phyloP scores from a whole-genome alignment of 2,888 invertebrate genomes.

The Hedya salicella region DNA sequence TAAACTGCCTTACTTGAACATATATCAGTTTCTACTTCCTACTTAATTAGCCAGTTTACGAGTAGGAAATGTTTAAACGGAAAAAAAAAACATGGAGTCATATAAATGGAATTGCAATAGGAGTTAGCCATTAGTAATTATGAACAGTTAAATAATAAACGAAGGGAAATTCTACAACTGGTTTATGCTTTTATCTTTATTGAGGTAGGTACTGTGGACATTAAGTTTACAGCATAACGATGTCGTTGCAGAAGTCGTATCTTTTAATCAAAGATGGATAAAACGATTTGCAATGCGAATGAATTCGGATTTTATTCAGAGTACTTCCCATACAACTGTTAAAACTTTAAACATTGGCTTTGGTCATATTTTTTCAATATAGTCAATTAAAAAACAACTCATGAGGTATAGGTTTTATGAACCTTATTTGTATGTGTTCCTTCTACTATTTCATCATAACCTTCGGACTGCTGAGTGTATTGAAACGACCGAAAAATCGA shows the following conservation, averaged over 20 bases:
- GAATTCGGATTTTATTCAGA: too few species aligned
- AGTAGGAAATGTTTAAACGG: neutral
- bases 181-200: constrained; percentile 29
- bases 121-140: constrained; percentile 19
- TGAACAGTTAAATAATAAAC: constrained; percentile 25
- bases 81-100: neutral
- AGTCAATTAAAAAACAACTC: too few species aligned
- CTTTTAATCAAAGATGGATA: neutral
- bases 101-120: constrained; percentile 22
- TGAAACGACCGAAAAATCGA: too few species aligned
- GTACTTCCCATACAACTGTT: too few species aligned
- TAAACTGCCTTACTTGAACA: too few species aligned
- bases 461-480: too few species aligned
- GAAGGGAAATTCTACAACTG: constrained; percentile 25
- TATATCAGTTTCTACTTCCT: neutral
- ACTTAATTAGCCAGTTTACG: neutral
- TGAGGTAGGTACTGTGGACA: constrained; percentile 15
- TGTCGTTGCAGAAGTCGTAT: constrained; percentile 25
- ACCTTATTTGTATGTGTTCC: too few species aligned
- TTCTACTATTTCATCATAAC: too few species aligned
- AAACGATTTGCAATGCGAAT: neutral
- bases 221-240: constrained; percentile 28
- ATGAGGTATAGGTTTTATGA: too few species aligned
- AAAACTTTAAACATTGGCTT: too few species aligned
- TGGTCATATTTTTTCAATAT: too few species aligned